These are phyloP conservation scores for Micrastur ruficollis DNA, from an alignment of 2,797 vertebrate genomes.

Conservation along the genomic window DNA sequence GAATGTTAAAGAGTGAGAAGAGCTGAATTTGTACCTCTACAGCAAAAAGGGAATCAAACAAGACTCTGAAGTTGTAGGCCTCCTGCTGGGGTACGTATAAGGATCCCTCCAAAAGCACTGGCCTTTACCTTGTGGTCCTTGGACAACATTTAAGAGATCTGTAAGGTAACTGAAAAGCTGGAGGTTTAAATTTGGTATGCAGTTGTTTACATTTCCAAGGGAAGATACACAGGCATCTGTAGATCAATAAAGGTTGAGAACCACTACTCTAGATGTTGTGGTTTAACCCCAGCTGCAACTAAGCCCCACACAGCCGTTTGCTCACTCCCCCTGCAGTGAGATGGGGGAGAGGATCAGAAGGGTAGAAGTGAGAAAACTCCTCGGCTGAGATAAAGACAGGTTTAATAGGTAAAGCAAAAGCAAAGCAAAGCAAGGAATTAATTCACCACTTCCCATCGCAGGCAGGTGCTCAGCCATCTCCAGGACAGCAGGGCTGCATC, in stretches of 20 bases:
- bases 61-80: neutral
- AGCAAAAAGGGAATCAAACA: neutral
- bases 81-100: neutral
- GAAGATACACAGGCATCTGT: neutral
- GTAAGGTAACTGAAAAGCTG: neutral
- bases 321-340: too few relatives aligned
- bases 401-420: too few relatives aligned
- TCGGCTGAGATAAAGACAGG: too few relatives aligned
- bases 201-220: conserved; percentile 30
- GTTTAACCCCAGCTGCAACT: too few relatives aligned
- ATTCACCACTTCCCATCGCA: too few relatives aligned
- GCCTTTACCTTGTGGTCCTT: neutral
- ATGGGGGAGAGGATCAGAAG: too few relatives aligned
- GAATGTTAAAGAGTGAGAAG: neutral
- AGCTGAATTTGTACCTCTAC: neutral
- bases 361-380: too few relatives aligned
- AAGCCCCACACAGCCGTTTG: too few relatives aligned
- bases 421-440: too few relatives aligned
- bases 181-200: neutral
- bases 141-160: neutral
- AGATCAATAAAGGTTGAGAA: conserved; percentile 37
- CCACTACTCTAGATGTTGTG: neutral
- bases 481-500: too few relatives aligned
- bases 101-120: neutral
- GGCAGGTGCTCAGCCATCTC: too few relatives aligned